phyloP scores from a whole-genome alignment of 2,113 vertebrate species.

The human (Homo sapiens) region GRCh38 chr13:107844501-107845000 shows the following conservation, averaged over 20 bases:
- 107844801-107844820: background rate
- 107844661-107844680: conserved; percentile 70
- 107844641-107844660: conserved; percentile 78
- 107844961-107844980: background rate
- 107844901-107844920: background rate
- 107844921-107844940: background rate
- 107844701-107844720: conserved; percentile 63
- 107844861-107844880: background rate
- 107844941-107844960: background rate
- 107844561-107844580: conserved; percentile 74
- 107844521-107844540: conserved; percentile 57
- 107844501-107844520: conserved; percentile 65
- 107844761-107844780: background rate
- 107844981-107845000: background rate
- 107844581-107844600: conserved; percentile 74
- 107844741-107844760: conserved; percentile 33
- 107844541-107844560: conserved; percentile 63
- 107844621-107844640: conserved; percentile 80
- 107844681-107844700: conserved; percentile 67
- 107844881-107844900: background rate
- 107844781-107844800: background rate
- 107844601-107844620: conserved; percentile 77
- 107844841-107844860: background rate
- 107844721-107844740: conserved; percentile 49
- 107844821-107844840: fast-evolving